Conservation (phyloP, 2,888 invertebrate species). For the Sussaba pulchella region DNA sequence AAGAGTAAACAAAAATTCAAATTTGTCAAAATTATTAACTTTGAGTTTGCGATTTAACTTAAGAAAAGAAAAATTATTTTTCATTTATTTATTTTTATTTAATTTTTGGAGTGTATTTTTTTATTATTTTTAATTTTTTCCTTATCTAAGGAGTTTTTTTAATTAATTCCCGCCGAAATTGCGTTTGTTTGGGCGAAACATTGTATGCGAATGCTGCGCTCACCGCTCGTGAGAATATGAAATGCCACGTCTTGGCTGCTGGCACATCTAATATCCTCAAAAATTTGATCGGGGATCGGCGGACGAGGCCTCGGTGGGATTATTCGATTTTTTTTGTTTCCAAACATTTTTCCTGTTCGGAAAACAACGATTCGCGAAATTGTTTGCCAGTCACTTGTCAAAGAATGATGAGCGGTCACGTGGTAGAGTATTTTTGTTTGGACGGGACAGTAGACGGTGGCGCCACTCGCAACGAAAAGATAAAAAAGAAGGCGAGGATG, state of each 20-base stretch:
- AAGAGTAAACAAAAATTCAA: too few relatives aligned
- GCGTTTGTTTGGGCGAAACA: neutral
- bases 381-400: neutral
- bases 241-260: constrained; percentile 77
- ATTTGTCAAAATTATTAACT: too few relatives aligned
- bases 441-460: neutral
- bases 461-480: too few relatives aligned
- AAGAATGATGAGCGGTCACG: neutral
- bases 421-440: neutral
- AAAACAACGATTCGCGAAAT: neutral
- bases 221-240: constrained; percentile 74
- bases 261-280: constrained; percentile 78
- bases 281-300: constrained; percentile 77
- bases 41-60: constrained; percentile 15
- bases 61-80: too few relatives aligned
- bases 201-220: neutral
- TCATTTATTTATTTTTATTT: constrained; percentile 37
- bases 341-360: constrained; percentile 72
- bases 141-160: too few relatives aligned
- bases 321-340: constrained; percentile 76
- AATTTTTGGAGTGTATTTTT: neutral
- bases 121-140: neutral
- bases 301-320: constrained; percentile 79
- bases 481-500: too few relatives aligned
- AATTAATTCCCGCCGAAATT: too few relatives aligned